A percentile compares a stretch with the other conserved stretches of the same genome.
Evolutionary conservation across 2,888 invertebrate species (phyloP).

Genomic region (Ichneumoninae sp.): DNA sequence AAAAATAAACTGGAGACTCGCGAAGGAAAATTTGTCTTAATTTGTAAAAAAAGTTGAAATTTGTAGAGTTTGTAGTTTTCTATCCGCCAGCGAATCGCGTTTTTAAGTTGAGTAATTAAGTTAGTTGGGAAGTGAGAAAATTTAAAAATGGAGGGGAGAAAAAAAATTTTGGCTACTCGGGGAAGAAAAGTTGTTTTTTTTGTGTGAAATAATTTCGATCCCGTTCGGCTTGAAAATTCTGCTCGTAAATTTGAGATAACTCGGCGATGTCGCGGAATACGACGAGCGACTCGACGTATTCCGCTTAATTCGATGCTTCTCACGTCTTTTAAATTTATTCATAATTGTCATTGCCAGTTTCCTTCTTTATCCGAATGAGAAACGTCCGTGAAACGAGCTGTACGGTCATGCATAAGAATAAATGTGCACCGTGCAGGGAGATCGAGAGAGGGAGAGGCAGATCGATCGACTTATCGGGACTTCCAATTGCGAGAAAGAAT

Average conservation of each 20-base stretch:
- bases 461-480: too few species aligned
- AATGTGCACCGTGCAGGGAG: not conserved
- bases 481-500: too few species aligned
- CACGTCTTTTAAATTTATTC: constrained; percentile 10
- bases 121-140: too few species aligned
- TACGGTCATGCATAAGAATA: not conserved
- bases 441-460: too few species aligned
- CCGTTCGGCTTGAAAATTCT: not conserved
- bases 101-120: not conserved
- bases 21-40: too few species aligned
- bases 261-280: not conserved
- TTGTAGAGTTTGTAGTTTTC: too few species aligned
- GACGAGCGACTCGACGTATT: not conserved
- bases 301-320: not conserved
- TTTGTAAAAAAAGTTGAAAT: too few species aligned
- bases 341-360: constrained; percentile 2
- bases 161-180: too few species aligned
- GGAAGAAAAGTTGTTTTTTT: too few species aligned
- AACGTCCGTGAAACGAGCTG: not conserved
- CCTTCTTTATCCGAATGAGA: not conserved
- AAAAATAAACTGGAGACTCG: too few species aligned
- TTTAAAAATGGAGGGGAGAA: too few species aligned
- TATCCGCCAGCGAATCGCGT: not conserved
- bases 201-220: too few species aligned
- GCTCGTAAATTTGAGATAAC: not conserved